A percentile compares a stretch with the other conserved stretches of the same genome.
These are phyloP conservation scores for Lycodopsis pacificus DNA, from an alignment of 2,797 vertebrate species.

Conservation along the genomic window DNA sequence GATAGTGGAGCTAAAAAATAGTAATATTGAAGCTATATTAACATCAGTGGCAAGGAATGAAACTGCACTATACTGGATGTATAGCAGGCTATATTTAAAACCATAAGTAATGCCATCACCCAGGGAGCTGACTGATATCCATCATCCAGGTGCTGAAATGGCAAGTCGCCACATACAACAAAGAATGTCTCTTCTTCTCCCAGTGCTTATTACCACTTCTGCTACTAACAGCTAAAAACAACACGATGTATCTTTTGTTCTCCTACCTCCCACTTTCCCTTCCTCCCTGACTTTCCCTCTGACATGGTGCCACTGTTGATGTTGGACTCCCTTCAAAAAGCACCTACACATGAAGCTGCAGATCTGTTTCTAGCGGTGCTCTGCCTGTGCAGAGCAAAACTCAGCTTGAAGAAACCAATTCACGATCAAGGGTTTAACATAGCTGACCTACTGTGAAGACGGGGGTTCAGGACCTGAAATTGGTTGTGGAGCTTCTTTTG, in stretches of 20 bases:
- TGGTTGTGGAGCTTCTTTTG: background rate
- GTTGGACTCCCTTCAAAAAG: slow-evolving; percentile 65
- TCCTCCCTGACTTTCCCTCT: slow-evolving; percentile 54
- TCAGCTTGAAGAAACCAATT: slow-evolving; percentile 42
- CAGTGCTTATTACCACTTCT: slow-evolving; percentile 52
- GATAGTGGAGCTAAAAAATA: background rate
- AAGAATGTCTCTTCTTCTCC: slow-evolving; percentile 37
- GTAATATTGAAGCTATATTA: background rate
- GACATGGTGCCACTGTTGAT: slow-evolving; percentile 64
- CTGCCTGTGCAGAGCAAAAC: slow-evolving; percentile 30
- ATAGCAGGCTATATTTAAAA: background rate
- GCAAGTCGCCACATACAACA: slow-evolving; percentile 63
- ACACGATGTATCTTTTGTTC: slow-evolving; percentile 55
- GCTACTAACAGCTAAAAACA: slow-evolving; percentile 65
- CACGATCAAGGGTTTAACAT: slow-evolving; percentile 34
- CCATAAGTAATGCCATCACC: slow-evolving; percentile 35
- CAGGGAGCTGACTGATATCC: slow-evolving; percentile 51
- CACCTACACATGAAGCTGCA: slow-evolving; percentile 56
- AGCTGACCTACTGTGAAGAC: slow-evolving; percentile 49
- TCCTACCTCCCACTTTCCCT: slow-evolving; percentile 53
- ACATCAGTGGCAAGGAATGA: background rate
- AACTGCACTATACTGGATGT: background rate
- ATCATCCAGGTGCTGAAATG: slow-evolving; percentile 65
- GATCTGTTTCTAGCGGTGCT: slow-evolving; percentile 34
- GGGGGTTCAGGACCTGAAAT: slow-evolving; percentile 17